Evolutionary conservation across 2,888 invertebrate genomes (phyloP).

Genomic region (Macrosiphum euphorbiae): DNA sequence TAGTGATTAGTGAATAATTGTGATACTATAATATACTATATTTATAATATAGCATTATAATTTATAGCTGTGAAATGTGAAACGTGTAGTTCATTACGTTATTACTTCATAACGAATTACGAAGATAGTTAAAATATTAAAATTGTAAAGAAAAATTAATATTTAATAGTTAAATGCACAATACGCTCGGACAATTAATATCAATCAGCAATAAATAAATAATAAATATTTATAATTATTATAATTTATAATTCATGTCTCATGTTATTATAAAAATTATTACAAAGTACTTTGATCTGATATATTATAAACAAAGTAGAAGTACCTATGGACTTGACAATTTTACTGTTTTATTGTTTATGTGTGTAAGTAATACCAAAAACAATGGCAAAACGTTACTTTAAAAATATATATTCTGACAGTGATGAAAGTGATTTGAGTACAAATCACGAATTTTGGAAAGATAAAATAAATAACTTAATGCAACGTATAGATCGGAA

Average conservation of each 20-base stretch:
- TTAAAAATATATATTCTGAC: background rate
- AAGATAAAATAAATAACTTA: slow-evolving; percentile 62
- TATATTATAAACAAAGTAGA: background rate
- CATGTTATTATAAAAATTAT: background rate
- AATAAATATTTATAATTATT: background rate
- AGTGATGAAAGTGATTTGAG: background rate
- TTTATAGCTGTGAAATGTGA: too few relatives aligned
- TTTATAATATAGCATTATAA: too few relatives aligned
- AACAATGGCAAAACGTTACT: slow-evolving; percentile 36
- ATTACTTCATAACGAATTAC: too few relatives aligned
- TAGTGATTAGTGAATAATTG: too few relatives aligned
- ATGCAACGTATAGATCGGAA: slow-evolving; percentile 69
- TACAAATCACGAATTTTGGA: slow-evolving; percentile 57
- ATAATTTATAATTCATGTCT: too few relatives aligned
- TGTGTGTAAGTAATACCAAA: background rate
- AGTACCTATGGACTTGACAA: background rate
- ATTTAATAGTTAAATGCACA: too few relatives aligned
- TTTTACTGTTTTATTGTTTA: background rate
- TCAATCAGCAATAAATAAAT: background rate
- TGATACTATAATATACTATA: too few relatives aligned
- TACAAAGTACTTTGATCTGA: background rate
- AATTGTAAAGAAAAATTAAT: background rate
- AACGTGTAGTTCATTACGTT: too few relatives aligned
- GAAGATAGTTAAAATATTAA: background rate
- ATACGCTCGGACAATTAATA: background rate